Percentiles rank a stretch among this genome's conserved stretches.
Evolutionary conservation across 2,113 vertebrate species (phyloP).

Genomic region (Eidolon helvum): DNA sequence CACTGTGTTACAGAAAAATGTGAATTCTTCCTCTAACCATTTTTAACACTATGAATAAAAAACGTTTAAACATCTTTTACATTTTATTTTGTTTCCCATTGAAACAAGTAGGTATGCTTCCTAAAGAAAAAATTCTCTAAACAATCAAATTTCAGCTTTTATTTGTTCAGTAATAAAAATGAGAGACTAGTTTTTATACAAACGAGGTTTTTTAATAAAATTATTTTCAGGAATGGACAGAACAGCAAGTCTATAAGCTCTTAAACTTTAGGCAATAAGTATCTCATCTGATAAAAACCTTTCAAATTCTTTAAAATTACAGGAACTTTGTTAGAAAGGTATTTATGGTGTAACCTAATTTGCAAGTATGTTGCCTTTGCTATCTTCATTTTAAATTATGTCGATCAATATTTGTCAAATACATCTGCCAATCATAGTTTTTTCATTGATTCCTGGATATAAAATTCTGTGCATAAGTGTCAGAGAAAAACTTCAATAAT

Average conservation of each 20-base stretch:
- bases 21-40: conserved; percentile 54
- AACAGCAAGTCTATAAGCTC: not conserved
- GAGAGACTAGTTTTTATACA: not conserved
- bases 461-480: conserved; percentile 2
- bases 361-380: not conserved
- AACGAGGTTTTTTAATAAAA: not conserved
- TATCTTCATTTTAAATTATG: conserved; percentile 2
- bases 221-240: conserved; percentile 1
- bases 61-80: conserved; percentile 54
- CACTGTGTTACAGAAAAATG: conserved; percentile 46
- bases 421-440: not conserved
- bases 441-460: not conserved
- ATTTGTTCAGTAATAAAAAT: not conserved
- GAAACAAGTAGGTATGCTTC: not conserved
- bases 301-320: conserved; percentile 24
- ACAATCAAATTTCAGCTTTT: conserved; percentile 39
- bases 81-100: conserved; percentile 39
- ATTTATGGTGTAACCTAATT: not conserved
- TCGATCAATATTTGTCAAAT: conserved; percentile 24
- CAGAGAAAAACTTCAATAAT: not conserved
- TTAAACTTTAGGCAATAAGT: conserved; percentile 9
- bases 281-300: not conserved
- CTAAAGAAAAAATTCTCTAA: not conserved
- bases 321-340: not conserved
- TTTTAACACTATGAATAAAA: conserved; percentile 59